phyloP scores from a whole-genome alignment of 2,888 invertebrate genomes.

The Nebria brevicollis region DNA sequence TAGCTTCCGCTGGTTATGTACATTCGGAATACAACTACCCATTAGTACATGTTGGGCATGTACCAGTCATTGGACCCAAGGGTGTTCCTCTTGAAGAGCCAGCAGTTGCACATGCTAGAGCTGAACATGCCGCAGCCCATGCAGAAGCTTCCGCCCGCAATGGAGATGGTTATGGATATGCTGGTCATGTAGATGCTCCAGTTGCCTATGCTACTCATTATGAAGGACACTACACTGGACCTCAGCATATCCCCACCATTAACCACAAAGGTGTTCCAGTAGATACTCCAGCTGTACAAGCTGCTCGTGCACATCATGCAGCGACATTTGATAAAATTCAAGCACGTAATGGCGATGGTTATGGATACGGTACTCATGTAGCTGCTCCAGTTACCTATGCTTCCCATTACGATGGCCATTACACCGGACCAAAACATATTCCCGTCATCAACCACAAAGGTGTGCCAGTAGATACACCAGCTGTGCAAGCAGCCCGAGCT shows the following conservation, averaged over 20 bases:
- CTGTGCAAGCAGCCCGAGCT: slow-evolving; percentile 65
- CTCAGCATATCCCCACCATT: slow-evolving; percentile 47
- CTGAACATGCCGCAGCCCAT: slow-evolving; percentile 48
- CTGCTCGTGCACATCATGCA: slow-evolving; percentile 65
- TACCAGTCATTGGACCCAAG: slow-evolving; percentile 63
- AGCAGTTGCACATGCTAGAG: slow-evolving; percentile 68
- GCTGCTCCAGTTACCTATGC: slow-evolving; percentile 18
- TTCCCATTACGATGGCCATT: slow-evolving; percentile 49
- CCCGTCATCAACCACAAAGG: slow-evolving; percentile 49
- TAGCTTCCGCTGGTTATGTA: slow-evolving; percentile 40
- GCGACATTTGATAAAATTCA: slow-evolving; percentile 61
- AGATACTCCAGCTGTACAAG: slow-evolving; percentile 66
- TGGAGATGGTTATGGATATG: slow-evolving; percentile 23
- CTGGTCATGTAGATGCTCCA: slow-evolving; percentile 31
- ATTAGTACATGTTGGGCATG: slow-evolving; percentile 55
- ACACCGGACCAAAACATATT: slow-evolving; percentile 50
- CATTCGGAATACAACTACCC: slow-evolving; percentile 11
- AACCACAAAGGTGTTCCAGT: slow-evolving; percentile 64
- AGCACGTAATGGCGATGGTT: neutral
- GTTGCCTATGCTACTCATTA: slow-evolving; percentile 34
- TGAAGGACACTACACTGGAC: slow-evolving; percentile 43
- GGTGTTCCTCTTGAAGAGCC: slow-evolving; percentile 70
- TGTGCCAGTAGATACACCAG: slow-evolving; percentile 64
- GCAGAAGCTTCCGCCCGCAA: slow-evolving; percentile 4
- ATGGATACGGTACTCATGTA: slow-evolving; percentile 56